These are phyloP conservation scores for Tympanuchus pallidicinctus DNA, from an alignment of 2,113 vertebrate genomes.

Conservation along the genomic window DNA sequence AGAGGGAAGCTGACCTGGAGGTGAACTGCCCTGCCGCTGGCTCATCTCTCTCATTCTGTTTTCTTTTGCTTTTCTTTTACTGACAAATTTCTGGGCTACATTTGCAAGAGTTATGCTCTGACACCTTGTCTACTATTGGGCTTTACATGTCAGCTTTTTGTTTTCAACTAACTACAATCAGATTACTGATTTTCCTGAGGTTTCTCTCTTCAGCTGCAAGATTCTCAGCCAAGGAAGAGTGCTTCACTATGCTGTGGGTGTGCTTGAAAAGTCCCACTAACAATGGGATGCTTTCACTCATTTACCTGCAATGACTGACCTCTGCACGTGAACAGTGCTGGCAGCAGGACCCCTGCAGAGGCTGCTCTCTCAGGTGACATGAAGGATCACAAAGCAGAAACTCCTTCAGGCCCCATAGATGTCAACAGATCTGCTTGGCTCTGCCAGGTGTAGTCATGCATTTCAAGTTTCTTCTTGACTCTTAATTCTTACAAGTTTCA, in stretches of 20 bases:
- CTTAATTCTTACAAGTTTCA: slow-evolving; percentile 24
- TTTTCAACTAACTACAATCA: neutral
- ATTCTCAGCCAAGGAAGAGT: neutral
- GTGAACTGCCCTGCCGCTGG: neutral
- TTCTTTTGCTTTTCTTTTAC: neutral
- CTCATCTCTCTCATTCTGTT: neutral
- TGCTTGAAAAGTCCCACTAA: neutral
- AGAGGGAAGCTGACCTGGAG: neutral
- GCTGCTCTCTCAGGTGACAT: neutral
- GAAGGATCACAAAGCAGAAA: neutral
- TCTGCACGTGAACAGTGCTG: neutral
- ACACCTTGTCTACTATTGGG: neutral
- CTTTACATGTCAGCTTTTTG: neutral
- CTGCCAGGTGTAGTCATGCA: slow-evolving; percentile 14
- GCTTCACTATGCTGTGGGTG: neutral
- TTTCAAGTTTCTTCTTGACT: slow-evolving; percentile 49
- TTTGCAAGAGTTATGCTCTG: neutral
- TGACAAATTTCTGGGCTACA: neutral
- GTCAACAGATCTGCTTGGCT: slow-evolving; percentile 16
- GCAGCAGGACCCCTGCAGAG: neutral
- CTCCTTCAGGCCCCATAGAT: neutral
- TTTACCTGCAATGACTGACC: neutral
- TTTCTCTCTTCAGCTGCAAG: neutral
- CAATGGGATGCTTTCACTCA: neutral
- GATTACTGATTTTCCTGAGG: neutral